A percentile compares a stretch with the other conserved stretches of the same genome.
Conservation (phyloP, 2,888 invertebrate genomes). For the Druceiella hillmani region DNA sequence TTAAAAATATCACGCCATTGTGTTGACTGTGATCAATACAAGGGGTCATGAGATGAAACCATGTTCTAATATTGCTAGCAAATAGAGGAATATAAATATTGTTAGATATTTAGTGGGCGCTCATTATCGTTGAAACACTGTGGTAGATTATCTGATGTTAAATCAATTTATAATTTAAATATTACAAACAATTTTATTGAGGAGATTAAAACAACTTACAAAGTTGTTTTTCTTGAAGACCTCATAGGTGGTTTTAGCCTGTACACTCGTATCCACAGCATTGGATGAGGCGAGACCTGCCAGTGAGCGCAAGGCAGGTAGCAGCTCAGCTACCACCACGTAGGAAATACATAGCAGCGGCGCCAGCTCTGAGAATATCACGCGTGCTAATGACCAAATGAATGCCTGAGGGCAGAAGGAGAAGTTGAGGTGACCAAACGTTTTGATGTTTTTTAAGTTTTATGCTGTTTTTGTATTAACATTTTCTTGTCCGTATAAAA, state of each 20-base stretch:
- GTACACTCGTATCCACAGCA: constrained; percentile 26
- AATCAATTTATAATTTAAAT: no score
- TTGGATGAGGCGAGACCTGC: constrained; percentile 31
- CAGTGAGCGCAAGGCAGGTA: constrained; percentile 42
- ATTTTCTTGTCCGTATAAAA: no score
- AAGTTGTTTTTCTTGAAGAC: constrained; percentile 31
- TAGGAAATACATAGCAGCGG: constrained; percentile 58
- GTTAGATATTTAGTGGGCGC: not conserved
- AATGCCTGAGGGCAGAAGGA: no score
- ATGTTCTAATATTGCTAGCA: no score
- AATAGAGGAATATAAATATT: no score
- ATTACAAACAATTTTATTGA: not conserved
- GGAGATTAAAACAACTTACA: constrained; percentile 30
- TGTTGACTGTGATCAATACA: no score
- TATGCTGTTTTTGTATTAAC: no score
- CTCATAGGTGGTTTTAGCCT: constrained; percentile 31
- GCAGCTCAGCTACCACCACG: constrained; percentile 62
- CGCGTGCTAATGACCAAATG: constrained; percentile 47
- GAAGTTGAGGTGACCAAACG: no score
- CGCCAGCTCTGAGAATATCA: constrained; percentile 57
- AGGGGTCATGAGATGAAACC: no score
- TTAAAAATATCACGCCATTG: no score
- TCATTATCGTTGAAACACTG: not conserved
- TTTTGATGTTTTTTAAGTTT: no score
- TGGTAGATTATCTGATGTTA: no score